A percentile compares a stretch with the other conserved stretches of the same genome.
phyloP scores from a whole-genome alignment of 2,888 invertebrate genomes.

The Eupithecia exiguata region DNA sequence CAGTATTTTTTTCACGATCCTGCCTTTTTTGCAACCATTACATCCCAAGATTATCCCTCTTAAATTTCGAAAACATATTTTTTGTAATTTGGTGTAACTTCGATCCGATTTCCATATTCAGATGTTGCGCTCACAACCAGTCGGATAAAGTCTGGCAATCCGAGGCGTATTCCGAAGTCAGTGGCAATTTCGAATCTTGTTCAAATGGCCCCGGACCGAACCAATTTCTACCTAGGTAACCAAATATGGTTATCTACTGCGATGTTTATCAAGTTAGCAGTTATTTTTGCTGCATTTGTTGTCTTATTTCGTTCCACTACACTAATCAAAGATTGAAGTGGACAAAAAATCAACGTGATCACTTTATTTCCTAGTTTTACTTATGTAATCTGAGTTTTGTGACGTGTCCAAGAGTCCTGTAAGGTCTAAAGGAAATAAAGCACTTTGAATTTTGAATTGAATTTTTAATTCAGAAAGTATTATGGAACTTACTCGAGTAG shows the following conservation, averaged over 20 bases:
- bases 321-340: too few relatives aligned
- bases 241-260: constrained; percentile 8
- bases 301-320: background rate
- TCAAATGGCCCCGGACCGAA: constrained; percentile 8
- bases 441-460: too few relatives aligned
- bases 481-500: background rate
- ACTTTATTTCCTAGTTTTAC: too few relatives aligned
- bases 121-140: constrained; percentile 3
- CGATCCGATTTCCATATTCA: constrained; percentile 5
- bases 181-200: constrained; percentile 16
- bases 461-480: too few relatives aligned
- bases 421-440: too few relatives aligned
- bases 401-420: too few relatives aligned
- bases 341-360: too few relatives aligned
- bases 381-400: too few relatives aligned
- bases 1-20: background rate
- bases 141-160: constrained; percentile 6
- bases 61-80: background rate
- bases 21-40: background rate
- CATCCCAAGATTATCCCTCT: background rate
- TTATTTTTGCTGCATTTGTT: background rate
- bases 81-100: background rate
- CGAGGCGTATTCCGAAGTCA: background rate
- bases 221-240: constrained; percentile 12
- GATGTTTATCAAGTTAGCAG: background rate